Percentiles rank a stretch among this genome's conserved stretches.
Conservation (phyloP, 2,113 vertebrate species). For the Poicephalus gulielmi region DNA sequence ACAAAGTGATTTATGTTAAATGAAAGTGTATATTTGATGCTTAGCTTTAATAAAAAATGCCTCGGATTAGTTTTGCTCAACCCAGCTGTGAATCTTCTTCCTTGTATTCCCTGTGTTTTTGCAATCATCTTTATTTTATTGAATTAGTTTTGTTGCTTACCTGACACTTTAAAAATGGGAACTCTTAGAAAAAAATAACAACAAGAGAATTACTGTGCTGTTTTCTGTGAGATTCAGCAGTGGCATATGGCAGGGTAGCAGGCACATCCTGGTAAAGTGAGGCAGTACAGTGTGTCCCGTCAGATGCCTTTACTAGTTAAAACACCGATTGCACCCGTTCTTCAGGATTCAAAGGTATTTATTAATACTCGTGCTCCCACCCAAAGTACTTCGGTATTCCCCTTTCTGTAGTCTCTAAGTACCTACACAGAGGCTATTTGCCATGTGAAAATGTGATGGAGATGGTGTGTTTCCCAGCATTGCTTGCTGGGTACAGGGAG, state of each 20-base stretch:
- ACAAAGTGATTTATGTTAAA: not conserved
- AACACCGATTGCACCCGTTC: accelerated
- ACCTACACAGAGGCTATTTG: not conserved
- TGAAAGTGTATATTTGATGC: not conserved
- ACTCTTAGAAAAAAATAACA: not conserved
- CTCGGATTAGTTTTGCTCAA: not conserved
- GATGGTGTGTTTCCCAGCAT: accelerated
- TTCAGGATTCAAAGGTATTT: not conserved
- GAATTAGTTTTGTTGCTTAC: not conserved
- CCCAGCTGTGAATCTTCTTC: not conserved
- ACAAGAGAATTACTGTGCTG: not conserved
- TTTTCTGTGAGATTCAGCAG: not conserved
- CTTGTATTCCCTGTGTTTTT: not conserved
- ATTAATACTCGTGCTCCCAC: not conserved
- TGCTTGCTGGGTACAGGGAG: not conserved
- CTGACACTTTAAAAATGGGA: not conserved
- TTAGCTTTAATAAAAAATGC: not conserved
- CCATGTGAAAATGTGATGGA: not conserved
- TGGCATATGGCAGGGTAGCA: not conserved
- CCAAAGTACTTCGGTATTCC: not conserved
- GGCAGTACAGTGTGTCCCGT: not conserved
- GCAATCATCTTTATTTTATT: not conserved
- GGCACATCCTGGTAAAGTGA: not conserved
- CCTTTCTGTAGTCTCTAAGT: not conserved
- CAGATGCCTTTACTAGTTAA: not conserved